Conservation (phyloP, 2,797 vertebrate genomes). For the Manis javanica region DNA sequence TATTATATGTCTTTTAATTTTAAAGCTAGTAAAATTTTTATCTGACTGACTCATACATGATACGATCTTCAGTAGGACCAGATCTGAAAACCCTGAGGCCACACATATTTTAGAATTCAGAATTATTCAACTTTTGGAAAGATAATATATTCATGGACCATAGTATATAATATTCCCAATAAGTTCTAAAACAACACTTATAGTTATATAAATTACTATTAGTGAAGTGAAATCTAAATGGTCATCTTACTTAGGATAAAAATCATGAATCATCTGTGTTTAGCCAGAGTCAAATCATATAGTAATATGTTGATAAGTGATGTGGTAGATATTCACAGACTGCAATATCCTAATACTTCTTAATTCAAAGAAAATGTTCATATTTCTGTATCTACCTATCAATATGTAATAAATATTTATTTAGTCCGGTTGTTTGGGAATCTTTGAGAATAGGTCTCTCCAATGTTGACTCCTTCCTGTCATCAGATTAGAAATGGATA, state of each 20-base stretch:
- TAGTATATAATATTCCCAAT: not conserved
- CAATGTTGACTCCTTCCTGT: not conserved
- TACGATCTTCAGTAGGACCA: not conserved
- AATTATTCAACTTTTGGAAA: conserved; percentile 8
- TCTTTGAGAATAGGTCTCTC: not conserved
- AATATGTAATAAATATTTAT: not conserved
- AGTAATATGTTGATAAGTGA: not conserved
- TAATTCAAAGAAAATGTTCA: not conserved
- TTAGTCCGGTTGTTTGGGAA: not conserved
- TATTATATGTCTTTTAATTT: not conserved
- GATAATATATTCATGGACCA: not conserved
- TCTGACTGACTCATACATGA: not conserved
- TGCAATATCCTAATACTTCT: not conserved
- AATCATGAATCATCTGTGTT: not conserved
- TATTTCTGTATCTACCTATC: not conserved
- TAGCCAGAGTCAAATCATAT: not conserved
- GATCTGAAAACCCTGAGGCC: not conserved
- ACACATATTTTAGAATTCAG: not conserved
- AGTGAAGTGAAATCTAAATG: not conserved
- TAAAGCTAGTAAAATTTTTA: not conserved
- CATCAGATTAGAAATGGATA: not conserved
- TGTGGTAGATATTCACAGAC: not conserved
- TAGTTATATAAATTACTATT: not conserved
- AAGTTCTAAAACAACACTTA: not conserved
- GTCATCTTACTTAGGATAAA: not conserved